Conservation (phyloP, 2,888 invertebrate genomes). For the Candidula unifasciata region DNA sequence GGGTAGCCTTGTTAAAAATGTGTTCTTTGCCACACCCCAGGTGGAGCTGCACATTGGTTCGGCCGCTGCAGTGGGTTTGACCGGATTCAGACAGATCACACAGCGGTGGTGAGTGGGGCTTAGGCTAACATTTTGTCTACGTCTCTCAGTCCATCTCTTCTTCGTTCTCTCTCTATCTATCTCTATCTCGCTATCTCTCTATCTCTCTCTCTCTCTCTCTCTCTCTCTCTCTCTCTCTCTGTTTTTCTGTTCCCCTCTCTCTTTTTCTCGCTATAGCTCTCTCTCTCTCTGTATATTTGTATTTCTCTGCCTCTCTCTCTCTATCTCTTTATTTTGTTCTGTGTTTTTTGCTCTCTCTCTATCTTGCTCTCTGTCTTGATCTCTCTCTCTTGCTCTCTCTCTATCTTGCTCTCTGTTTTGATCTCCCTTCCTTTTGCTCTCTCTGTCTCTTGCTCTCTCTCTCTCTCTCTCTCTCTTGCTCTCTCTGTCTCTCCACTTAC, state of each 20-base stretch:
- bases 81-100: constrained; percentile 87
- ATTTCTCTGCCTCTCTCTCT: too few relatives aligned
- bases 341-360: neutral
- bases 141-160: neutral
- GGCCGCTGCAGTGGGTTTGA: constrained; percentile 86
- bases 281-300: too few relatives aligned
- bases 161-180: neutral
- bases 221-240: neutral
- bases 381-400: neutral
- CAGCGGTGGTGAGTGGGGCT: constrained; percentile 81
- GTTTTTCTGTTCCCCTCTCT: too few relatives aligned
- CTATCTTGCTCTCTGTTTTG: neutral
- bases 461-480: too few relatives aligned
- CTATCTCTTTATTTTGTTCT: neutral
- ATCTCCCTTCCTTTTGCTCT: too few relatives aligned
- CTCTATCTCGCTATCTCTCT: neutral
- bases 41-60: constrained; percentile 49
- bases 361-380: neutral
- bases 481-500: too few relatives aligned
- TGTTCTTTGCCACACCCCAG: constrained; percentile 20
- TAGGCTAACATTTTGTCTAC: neutral
- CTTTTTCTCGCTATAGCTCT: too few relatives aligned
- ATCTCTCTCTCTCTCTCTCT: neutral
- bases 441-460: too few relatives aligned
- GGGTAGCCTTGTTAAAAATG: too few relatives aligned